Evolutionary conservation across 2,113 vertebrate genomes (phyloP).

Genomic region (Tachysurus vachellii): DNA sequence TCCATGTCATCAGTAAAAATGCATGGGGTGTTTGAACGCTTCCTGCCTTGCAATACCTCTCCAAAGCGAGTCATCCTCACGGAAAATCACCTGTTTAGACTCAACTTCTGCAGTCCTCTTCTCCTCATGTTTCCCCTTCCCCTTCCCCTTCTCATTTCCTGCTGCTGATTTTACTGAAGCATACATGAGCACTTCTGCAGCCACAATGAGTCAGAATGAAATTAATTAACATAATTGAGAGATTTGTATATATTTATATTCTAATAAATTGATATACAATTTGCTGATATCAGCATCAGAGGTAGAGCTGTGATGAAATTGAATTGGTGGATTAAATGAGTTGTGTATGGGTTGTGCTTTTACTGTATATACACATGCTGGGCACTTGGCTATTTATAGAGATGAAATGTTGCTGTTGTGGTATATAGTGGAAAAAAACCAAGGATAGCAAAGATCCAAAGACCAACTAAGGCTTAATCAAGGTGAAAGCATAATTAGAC

Average conservation of each 20-base stretch:
- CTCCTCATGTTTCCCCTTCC: slow-evolving; percentile 51
- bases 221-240: neutral
- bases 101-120: slow-evolving; percentile 63
- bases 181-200: neutral
- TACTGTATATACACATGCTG: neutral
- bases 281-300: neutral
- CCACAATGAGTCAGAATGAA: slow-evolving; percentile 22
- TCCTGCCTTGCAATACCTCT: slow-evolving; percentile 67
- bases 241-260: neutral
- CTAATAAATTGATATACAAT: neutral
- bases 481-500: neutral
- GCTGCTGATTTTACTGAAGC: slow-evolving; percentile 62
- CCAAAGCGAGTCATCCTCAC: slow-evolving; percentile 71
- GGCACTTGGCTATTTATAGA: neutral
- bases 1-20: slow-evolving; percentile 74
- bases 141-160: slow-evolving; percentile 42
- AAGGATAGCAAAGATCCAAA: neutral
- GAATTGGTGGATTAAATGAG: neutral
- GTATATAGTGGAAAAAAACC: neutral
- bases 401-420: neutral
- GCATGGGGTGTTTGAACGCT: slow-evolving; percentile 67
- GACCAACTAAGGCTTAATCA: neutral
- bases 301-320: neutral
- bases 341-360: neutral
- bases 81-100: slow-evolving; percentile 79